A percentile compares a stretch with the other conserved stretches of the same genome.
Conservation (phyloP, 2,888 invertebrate genomes). For the Stenodema calcarata region DNA sequence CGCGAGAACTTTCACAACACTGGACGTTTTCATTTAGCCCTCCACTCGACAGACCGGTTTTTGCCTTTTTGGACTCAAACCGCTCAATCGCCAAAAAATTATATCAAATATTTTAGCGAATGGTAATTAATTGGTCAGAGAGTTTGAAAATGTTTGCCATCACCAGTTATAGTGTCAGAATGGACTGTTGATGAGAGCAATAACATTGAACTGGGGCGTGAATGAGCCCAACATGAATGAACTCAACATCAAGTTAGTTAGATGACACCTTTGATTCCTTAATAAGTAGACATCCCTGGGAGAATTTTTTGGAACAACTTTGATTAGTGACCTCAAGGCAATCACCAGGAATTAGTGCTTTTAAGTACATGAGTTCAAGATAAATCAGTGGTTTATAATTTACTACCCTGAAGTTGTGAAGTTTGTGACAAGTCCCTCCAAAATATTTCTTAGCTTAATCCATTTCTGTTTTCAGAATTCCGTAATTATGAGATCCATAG, state of each 20-base stretch:
- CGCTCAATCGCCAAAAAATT: not conserved
- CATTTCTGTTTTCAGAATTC: too few relatives aligned
- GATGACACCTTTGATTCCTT: not conserved
- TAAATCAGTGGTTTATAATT: too few relatives aligned
- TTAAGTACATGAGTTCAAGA: too few relatives aligned
- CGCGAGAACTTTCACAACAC: constrained; percentile 23
- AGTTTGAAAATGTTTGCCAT: not conserved
- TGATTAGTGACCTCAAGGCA: too few relatives aligned
- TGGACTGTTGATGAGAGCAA: not conserved
- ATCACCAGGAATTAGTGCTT: too few relatives aligned
- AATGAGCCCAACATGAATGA: not conserved
- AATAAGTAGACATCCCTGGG: not conserved
- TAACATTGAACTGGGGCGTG: not conserved
- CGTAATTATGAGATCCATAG: too few relatives aligned
- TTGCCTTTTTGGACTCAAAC: not conserved
- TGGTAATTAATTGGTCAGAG: not conserved
- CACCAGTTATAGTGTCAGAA: not conserved
- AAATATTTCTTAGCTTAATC: too few relatives aligned
- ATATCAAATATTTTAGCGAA: not conserved
- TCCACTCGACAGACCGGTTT: not conserved
- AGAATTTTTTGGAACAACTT: too few relatives aligned
- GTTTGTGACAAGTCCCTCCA: too few relatives aligned
- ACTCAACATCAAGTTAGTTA: not conserved
- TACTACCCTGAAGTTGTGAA: too few relatives aligned
- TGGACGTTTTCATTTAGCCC: not conserved